These are phyloP conservation scores for Synodontis membranacea DNA, from an alignment of 2,113 vertebrate species.

Conservation along the genomic window DNA sequence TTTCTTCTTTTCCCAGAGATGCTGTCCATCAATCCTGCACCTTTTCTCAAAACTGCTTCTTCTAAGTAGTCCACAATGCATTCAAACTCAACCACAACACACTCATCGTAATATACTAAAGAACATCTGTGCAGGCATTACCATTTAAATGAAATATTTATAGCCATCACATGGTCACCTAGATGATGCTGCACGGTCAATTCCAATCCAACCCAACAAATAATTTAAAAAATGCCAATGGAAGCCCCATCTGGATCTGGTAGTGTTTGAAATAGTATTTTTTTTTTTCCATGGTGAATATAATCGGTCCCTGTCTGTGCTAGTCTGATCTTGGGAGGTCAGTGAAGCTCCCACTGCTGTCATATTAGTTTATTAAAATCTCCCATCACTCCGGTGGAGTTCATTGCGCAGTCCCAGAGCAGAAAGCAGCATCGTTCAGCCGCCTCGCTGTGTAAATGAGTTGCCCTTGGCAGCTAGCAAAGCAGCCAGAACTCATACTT, in stretches of 20 bases:
- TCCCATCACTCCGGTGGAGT: constrained; percentile 38
- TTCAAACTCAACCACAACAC: not conserved
- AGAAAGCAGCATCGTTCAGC: constrained; percentile 33
- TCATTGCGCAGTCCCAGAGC: constrained; percentile 45
- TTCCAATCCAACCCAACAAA: not conserved
- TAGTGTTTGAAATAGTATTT: not conserved
- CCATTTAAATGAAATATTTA: not conserved
- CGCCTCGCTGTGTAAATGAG: constrained; percentile 49
- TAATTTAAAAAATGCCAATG: not conserved
- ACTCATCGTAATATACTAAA: not conserved
- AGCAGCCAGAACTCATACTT: constrained; percentile 51
- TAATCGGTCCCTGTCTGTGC: constrained; percentile 11
- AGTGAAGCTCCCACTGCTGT: constrained; percentile 39
- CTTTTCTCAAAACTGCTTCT: not conserved
- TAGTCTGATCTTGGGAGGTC: constrained; percentile 36
- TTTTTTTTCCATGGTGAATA: not conserved
- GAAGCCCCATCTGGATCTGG: not conserved
- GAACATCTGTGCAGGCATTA: not conserved
- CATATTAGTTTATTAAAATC: constrained; percentile 52
- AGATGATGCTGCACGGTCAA: not conserved
- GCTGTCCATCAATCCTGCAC: not conserved
- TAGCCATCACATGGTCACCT: not conserved
- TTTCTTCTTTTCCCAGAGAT: not conserved
- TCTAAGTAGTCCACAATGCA: not conserved
- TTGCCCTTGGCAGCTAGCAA: constrained; percentile 45